These are phyloP conservation scores for Drosophila ficusphila DNA, from an alignment of 1,140 invertebrate genomes.

Conservation along the genomic window DNA sequence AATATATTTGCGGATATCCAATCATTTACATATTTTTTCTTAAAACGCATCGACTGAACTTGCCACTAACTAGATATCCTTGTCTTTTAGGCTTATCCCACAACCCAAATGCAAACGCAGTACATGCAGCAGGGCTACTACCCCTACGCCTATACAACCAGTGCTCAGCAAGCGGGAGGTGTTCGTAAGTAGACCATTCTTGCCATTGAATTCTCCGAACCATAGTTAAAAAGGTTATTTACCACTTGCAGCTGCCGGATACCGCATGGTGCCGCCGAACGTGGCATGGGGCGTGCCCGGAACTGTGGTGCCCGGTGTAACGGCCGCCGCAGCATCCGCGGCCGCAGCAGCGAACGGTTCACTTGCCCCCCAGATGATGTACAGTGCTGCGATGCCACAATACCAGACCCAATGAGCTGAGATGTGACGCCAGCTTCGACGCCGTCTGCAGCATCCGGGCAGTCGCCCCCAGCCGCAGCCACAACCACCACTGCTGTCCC, in stretches of 20 bases:
- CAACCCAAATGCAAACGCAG: slow-evolving; percentile 87
- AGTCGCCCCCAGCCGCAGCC: slow-evolving; percentile 51
- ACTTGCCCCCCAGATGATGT: slow-evolving; percentile 88
- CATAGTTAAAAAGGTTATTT: slow-evolving; percentile 23
- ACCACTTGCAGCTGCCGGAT: slow-evolving; percentile 75
- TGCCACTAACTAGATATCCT: background rate
- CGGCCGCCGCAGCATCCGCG: slow-evolving; percentile 85
- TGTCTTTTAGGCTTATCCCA: slow-evolving; percentile 74
- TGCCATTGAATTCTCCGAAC: background rate
- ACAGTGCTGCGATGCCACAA: slow-evolving; percentile 91
- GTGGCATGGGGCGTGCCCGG: slow-evolving; percentile 86
- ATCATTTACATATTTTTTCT: no score
- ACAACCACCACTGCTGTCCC: slow-evolving; percentile 33
- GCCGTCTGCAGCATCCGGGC: slow-evolving; percentile 70
- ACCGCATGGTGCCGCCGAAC: slow-evolving; percentile 85
- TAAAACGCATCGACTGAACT: background rate
- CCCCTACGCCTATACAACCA: slow-evolving; percentile 84
- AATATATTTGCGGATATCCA: no score
- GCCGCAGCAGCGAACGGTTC: slow-evolving; percentile 85
- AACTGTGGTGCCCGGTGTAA: slow-evolving; percentile 85
- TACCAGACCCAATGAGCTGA: slow-evolving; percentile 89
- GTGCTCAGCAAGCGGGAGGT: slow-evolving; percentile 83
- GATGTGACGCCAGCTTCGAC: slow-evolving; percentile 80
- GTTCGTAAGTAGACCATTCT: slow-evolving; percentile 55
- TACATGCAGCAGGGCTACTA: slow-evolving; percentile 88